Percentiles rank a stretch among this genome's conserved stretches.
phyloP scores from a whole-genome alignment of 2,888 invertebrate genomes.

The Mayetiola destructor region DNA sequence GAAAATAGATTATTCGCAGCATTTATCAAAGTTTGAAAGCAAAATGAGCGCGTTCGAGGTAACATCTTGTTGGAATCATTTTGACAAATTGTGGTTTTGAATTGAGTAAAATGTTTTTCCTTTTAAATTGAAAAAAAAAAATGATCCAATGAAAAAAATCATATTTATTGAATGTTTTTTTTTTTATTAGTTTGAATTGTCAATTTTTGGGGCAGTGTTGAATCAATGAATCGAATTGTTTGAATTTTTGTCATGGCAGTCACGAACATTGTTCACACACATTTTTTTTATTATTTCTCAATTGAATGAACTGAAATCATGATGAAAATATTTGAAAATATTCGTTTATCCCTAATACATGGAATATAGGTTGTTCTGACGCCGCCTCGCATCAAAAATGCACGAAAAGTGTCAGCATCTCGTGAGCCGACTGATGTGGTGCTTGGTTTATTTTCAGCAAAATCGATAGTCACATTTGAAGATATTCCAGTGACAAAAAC shows the following conservation, averaged over 20 bases:
- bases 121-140: background rate
- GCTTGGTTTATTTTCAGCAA: slow-evolving; percentile 51
- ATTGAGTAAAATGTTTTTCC: background rate
- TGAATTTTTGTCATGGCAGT: background rate
- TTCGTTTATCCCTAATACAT: background rate
- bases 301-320: background rate
- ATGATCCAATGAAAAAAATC: background rate
- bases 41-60: background rate
- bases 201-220: background rate
- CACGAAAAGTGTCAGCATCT: slow-evolving; percentile 30
- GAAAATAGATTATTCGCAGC: background rate
- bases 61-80: background rate
- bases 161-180: background rate
- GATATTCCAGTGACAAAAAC: slow-evolving; percentile 44
- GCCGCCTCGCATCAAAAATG: slow-evolving; percentile 27
- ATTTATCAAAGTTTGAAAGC: background rate
- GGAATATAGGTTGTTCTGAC: slow-evolving; percentile 29
- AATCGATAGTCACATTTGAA: slow-evolving; percentile 52
- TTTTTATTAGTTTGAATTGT: no score
- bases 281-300: background rate
- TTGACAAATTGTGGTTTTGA: background rate
- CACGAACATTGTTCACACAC: background rate
- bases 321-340: background rate
- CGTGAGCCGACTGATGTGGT: slow-evolving; percentile 35
- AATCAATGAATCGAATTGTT: background rate